Percentiles rank a stretch among this genome's conserved stretches.
phyloP scores from a whole-genome alignment of 2,888 invertebrate genomes.

The Ochropleura leucogaster region DNA sequence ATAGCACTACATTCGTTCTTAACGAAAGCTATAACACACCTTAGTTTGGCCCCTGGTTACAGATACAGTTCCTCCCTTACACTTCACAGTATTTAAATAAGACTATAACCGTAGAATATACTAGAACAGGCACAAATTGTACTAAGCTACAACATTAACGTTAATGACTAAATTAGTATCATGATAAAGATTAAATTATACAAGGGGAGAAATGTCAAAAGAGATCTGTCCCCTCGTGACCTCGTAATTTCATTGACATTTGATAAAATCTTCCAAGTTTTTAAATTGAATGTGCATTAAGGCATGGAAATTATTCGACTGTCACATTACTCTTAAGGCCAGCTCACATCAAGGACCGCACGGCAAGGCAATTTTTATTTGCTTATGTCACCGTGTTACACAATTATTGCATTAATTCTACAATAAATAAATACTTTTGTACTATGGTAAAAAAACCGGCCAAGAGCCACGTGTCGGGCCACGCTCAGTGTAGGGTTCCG shows the following conservation, averaged over 20 bases:
- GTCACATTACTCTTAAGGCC: not conserved
- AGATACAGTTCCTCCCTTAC: constrained; percentile 1
- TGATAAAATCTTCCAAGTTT: not conserved
- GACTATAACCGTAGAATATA: not conserved
- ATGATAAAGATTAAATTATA: not conserved
- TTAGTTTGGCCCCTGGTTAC: not conserved
- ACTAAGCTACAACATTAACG: not conserved
- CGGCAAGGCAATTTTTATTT: not conserved
- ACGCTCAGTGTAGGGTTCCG: too few relatives aligned
- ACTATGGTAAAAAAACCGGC: too few relatives aligned
- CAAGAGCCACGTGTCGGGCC: too few relatives aligned
- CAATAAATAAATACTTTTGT: constrained; percentile 20
- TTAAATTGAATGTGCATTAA: not conserved
- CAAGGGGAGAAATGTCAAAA: not conserved
- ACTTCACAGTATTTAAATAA: constrained; percentile 3
- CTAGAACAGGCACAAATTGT: not conserved
- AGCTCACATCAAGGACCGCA: not conserved
- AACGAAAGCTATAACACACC: not conserved
- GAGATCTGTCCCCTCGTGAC: not conserved
- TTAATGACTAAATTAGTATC: too few relatives aligned
- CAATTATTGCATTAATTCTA: constrained; percentile 3
- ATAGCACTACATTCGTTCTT: not conserved
- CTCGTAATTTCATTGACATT: not conserved
- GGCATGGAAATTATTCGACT: not conserved
- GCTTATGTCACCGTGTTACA: not conserved